Conservation (phyloP, 2,888 invertebrate species). For the Andrena camellia region DNA sequence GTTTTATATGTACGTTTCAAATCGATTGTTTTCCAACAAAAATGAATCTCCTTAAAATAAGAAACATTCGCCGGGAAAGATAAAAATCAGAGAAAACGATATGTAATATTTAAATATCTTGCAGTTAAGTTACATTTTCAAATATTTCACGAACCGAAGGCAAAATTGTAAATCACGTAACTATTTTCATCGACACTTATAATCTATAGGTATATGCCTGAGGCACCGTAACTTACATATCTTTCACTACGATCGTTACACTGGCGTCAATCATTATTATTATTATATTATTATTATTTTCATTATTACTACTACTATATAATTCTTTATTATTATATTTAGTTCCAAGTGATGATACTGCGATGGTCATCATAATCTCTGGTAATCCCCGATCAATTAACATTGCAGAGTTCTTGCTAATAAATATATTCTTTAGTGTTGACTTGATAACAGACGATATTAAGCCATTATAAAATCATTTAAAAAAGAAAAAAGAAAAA, state of each 20-base stretch:
- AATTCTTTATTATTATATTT: constrained; percentile 52
- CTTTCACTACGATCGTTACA: constrained; percentile 1
- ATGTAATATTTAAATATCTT: not conserved
- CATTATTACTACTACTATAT: constrained; percentile 42
- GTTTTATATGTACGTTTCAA: not conserved
- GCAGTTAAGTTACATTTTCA: not conserved
- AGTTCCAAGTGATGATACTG: constrained; percentile 41
- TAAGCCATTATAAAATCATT: constrained; percentile 64
- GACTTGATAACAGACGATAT: constrained; percentile 78
- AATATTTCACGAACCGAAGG: not conserved
- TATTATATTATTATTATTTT: not conserved
- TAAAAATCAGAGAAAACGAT: no score
- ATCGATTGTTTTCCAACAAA: not conserved
- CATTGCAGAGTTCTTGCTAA: constrained; percentile 78
- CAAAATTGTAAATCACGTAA: not conserved
- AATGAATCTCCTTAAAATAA: not conserved
- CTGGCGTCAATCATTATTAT: constrained; percentile 42
- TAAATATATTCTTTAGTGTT: constrained; percentile 82
- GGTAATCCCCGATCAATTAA: constrained; percentile 80
- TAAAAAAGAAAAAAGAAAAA: constrained; percentile 73
- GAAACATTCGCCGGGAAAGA: no score
- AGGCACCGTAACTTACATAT: not conserved
- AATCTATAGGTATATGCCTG: not conserved
- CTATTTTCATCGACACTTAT: not conserved
- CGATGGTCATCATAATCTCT: constrained; percentile 35